Evolutionary conservation across 2,797 vertebrate genomes (phyloP), one percentile per base, ranked within the genome.

Genomic region (Melanotaenia parkinsoni): DNA sequence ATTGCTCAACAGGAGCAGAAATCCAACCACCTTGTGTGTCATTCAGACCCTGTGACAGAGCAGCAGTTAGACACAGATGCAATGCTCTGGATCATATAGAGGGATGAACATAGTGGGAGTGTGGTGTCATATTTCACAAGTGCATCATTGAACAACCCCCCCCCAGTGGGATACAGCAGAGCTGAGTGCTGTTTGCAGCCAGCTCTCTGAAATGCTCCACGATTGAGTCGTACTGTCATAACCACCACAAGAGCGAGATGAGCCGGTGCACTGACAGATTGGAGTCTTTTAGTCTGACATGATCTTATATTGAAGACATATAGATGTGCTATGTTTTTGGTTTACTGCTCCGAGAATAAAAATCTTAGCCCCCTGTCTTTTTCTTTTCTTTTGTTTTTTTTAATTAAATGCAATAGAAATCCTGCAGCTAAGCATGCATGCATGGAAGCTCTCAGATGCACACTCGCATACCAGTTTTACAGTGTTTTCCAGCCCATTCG

Each of bases 51-150:
- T 2, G 60, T 33, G 10, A 66, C 2, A 1, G 47, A 22, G 47
- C 47, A 20, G 38, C 30, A 76, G 45, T 67, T 58, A 33, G 51
- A 24, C 22, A 26, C 30, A 40, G 50, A 56, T 45, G 26, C 35
- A 13, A 47, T 3, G 0, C 26, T 43, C 58, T 65, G 51, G 63
- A 56, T 72, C 62, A 51, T 65, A 73, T 33, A 67, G 71, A 64
- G 10, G 54, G 62, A 56, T 69, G 77, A 51, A 70, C 63, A 65
- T 38, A 40, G 83, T 26, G 43, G 66, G 63, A 72, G 81, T 56
- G 63, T 50, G 45, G 72, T 91, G 91, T 96, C 94, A 92, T 93
- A 92, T 93, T 94, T 93, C 94, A 94, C 88, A 80, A 82, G 91
- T 88, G 91, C 92, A 89, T 93, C 93, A 91, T 85, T 80, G 28